Conservation (phyloP, 2,888 invertebrate species). For the Incurvaria masculella region DNA sequence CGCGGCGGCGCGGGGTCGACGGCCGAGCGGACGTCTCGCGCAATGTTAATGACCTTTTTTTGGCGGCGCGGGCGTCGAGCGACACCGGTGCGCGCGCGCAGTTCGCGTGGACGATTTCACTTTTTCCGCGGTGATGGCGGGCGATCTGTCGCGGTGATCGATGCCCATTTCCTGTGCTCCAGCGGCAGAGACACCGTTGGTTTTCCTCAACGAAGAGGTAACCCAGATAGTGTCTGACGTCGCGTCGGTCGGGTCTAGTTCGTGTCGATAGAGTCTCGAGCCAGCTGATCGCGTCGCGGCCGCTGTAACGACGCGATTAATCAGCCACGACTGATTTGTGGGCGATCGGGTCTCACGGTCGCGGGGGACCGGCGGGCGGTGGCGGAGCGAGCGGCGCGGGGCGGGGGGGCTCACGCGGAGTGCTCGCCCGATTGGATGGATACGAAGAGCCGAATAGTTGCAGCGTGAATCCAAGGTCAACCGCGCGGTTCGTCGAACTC, state of each 20-base stretch:
- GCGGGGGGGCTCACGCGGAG: no score
- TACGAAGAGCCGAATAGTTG: no score
- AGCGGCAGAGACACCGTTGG: no score
- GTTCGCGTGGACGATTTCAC: slow-evolving; percentile 1
- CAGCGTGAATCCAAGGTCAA: no score
- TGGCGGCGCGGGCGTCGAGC: slow-evolving; percentile 33
- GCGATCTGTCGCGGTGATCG: no score
- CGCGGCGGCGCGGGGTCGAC: slow-evolving; percentile 33
- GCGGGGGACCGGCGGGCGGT: no score
- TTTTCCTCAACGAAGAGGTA: no score
- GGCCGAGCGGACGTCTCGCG: slow-evolving; percentile 55
- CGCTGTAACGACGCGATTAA: background rate
- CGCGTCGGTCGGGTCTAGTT: background rate
- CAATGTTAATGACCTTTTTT: slow-evolving; percentile 56
- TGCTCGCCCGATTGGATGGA: no score
- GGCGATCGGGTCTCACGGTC: background rate
- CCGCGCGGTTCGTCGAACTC: no score
- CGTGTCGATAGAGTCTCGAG: slow-evolving; percentile 1
- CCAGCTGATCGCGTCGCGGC: background rate
- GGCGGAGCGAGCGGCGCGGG: no score
- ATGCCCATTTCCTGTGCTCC: no score
- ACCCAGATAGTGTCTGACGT: no score
- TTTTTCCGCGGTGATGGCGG: background rate
- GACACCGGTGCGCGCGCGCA: slow-evolving; percentile 3
- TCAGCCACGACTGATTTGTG: slow-evolving; percentile 1